Percentiles rank a stretch among this genome's conserved stretches.
Conservation (phyloP, 2,888 invertebrate genomes). For the Drosophila borborema region DNA sequence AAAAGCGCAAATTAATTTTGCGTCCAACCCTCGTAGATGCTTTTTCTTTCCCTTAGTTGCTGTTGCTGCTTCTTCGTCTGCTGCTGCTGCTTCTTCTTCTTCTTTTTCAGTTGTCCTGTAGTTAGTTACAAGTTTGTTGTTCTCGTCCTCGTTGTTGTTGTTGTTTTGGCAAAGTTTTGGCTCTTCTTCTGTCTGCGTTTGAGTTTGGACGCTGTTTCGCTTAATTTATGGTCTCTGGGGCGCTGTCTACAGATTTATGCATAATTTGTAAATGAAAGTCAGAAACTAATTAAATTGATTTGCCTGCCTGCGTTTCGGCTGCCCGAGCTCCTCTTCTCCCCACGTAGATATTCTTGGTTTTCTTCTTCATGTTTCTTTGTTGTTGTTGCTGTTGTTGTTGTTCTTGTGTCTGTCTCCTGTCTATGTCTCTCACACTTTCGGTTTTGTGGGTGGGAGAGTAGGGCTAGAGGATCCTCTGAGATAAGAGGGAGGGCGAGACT, state of each 20-base stretch:
- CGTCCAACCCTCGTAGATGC: conserved; percentile 70
- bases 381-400: neutral
- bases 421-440: conserved; percentile 12
- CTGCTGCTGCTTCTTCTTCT: neutral
- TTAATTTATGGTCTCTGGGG: conserved; percentile 78
- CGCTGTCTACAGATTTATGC: conserved; percentile 79
- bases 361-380: neutral
- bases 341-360: neutral
- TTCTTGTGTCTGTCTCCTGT: conserved; percentile 15
- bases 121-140: conserved; percentile 75
- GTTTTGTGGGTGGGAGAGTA: neutral
- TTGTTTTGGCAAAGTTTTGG: conserved; percentile 62
- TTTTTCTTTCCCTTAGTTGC: conserved; percentile 12
- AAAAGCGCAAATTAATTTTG: conserved; percentile 80
- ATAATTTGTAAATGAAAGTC: conserved; percentile 81
- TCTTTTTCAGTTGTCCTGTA: conserved; percentile 52
- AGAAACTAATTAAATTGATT: conserved; percentile 80
- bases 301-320: conserved; percentile 54
- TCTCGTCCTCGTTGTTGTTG: conserved; percentile 22
- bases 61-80: conserved; percentile 1
- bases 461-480: no score
- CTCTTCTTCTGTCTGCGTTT: conserved; percentile 45
- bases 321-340: neutral
- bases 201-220: conserved; percentile 65
- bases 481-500: no score